Conservation (phyloP, 2,797 vertebrate species). For the Syngnathus rostellatus region DNA sequence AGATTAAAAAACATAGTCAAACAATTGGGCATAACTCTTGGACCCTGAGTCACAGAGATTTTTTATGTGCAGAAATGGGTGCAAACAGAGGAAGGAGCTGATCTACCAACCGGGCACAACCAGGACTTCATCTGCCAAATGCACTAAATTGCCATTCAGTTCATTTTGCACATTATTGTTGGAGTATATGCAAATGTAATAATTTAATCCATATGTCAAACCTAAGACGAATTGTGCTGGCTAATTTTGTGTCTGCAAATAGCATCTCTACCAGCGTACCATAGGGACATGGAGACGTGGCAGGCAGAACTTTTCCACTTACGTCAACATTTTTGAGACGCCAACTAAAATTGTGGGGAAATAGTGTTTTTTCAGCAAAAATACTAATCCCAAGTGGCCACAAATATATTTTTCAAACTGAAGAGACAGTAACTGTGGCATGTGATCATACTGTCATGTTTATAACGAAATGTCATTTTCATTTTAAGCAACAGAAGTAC, state of each 20-base stretch:
- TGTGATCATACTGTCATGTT: too few relatives aligned
- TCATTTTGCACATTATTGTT: background rate
- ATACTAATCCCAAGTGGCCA: too few relatives aligned
- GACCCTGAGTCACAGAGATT: background rate
- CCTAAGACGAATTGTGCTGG: background rate
- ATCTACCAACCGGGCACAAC: background rate
- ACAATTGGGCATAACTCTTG: background rate
- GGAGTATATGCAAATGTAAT: background rate
- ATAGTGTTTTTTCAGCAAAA: too few relatives aligned
- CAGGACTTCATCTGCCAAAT: background rate
- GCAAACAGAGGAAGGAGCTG: background rate
- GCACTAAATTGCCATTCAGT: background rate
- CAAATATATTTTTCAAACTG: too few relatives aligned
- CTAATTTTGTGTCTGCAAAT: background rate
- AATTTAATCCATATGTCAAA: background rate
- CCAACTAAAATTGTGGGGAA: background rate
- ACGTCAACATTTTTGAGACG: background rate
- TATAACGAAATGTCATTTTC: too few relatives aligned
- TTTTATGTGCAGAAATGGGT: background rate
- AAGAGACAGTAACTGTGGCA: too few relatives aligned
- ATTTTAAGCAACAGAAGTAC: too few relatives aligned
- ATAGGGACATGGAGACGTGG: background rate
- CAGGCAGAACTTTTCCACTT: background rate
- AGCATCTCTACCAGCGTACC: background rate
- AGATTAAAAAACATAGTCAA: background rate